Base-by-base conservation (phyloP, 1,140 invertebrate species). In the Pseudomyrmex sp. region DNA sequence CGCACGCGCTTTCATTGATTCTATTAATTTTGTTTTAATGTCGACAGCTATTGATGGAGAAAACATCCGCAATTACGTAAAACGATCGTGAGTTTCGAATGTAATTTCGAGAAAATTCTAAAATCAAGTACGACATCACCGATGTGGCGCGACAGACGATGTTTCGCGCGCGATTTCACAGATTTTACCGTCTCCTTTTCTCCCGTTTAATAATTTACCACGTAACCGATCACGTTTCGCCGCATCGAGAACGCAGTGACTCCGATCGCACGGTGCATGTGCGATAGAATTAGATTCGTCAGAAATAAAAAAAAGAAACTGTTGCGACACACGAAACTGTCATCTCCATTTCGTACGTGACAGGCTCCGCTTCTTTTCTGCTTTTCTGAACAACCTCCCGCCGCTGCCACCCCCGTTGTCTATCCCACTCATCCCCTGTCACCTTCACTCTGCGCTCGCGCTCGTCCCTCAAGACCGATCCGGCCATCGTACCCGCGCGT, bases 311-410 rank as follows among this genome's bases (percentile, higher is more conserved):
- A 80, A 83, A 82, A 87, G 82, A 72, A 91, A 89, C 80, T 77
- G 35, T 86, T 44, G 73, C 88, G 86, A 90, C 89, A 82, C 85
- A 85, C 86, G 85, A 84, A 90, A 89, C 91, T 89, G 91, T 91
- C 91, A 92, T 91, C 88, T 88, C 90, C 91, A 90, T 84, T 82
- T 85, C 86, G 89, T 90, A 92, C 88, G 90, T 87, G 91, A 89
- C 70, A 88, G 63, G 69, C 88, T 50, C 15, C 20, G 58, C 59
- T 84, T 82, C 80, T 87, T 63, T 72, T 79, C 50, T 35, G 52
- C 46, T 62, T 73, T 88, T 79, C 82, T 84, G 54, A 80, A 56
- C 23, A 15, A 61, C 54, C 66, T 59, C 35, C 76, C 15, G 13
- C 9, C 48, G 20, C 26, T 70, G 10, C 54, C 54, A 4, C 35